Evolutionary conservation across 1,140 invertebrate species (phyloP).

Genomic region (Ceratitis capitata): DNA sequence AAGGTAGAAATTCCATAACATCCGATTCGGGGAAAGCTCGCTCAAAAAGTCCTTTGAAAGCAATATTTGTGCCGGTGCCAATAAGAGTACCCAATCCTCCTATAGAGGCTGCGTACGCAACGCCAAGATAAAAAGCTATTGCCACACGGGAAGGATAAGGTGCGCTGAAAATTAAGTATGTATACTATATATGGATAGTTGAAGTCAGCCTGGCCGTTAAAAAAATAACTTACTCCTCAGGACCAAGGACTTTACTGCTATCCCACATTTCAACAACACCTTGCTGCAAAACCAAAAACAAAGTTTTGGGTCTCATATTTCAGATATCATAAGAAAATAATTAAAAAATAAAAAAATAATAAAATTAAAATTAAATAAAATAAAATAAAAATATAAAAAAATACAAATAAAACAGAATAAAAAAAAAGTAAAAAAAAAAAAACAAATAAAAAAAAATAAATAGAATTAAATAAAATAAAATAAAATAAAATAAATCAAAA

Average conservation of each 20-base stretch:
- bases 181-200: neutral
- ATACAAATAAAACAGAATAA: no score
- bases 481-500: no score
- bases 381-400: no score
- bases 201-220: neutral
- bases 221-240: neutral
- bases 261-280: neutral
- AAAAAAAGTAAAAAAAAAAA: no score
- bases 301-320: neutral
- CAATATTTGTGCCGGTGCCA: slow-evolving; percentile 86
- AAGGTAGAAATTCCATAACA: slow-evolving; percentile 77
- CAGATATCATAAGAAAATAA: no score
- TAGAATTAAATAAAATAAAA: no score
- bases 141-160: slow-evolving; percentile 70
- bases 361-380: no score
- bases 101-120: slow-evolving; percentile 81
- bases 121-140: slow-evolving; percentile 75
- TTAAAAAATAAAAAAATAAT: no score
- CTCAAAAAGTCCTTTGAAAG: slow-evolving; percentile 78
- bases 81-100: slow-evolving; percentile 85
- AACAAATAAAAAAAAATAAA: no score
- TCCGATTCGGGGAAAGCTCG: slow-evolving; percentile 67
- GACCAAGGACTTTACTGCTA: neutral
- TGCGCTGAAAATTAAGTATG: neutral
- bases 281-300: slow-evolving; percentile 1